Conservation (phyloP, 2,113 vertebrate genomes). For the Anthoscopus minutus region DNA sequence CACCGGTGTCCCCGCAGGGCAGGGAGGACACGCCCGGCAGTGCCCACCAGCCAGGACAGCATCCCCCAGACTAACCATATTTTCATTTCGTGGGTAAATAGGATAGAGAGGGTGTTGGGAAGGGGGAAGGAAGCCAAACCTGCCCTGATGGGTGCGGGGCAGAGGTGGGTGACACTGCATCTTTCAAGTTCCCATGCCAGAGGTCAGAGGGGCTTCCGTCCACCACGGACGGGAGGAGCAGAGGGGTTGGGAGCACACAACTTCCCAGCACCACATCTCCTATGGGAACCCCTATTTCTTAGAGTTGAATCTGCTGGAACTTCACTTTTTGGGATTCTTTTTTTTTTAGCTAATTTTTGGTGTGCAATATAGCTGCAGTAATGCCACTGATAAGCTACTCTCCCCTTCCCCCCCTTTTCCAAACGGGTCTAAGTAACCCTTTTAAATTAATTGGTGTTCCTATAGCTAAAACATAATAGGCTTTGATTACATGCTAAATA, state of each 20-base stretch:
- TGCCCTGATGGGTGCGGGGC: neutral
- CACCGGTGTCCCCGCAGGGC: neutral
- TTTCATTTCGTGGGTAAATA: neutral
- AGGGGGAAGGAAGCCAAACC: neutral
- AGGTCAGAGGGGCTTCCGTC: neutral
- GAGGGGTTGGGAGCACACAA: neutral
- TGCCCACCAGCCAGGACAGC: neutral
- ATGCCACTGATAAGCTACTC: neutral
- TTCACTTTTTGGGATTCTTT: neutral
- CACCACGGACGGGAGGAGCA: neutral
- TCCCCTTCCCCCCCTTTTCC: neutral
- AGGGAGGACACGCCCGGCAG: neutral
- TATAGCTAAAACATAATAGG: conserved; percentile 80
- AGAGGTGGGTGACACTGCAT: neutral
- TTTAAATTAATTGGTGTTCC: conserved; percentile 77
- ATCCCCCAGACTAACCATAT: neutral
- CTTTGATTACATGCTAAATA: conserved; percentile 80
- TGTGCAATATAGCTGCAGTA: neutral
- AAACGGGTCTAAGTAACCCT: conserved; percentile 66
- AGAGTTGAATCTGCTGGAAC: neutral
- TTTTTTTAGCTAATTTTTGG: neutral
- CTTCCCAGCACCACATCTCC: neutral
- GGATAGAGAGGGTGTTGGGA: neutral
- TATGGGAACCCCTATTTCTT: neutral
- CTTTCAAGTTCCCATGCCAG: neutral